These are phyloP conservation scores for Eumaeus atala DNA, from an alignment of 1,140 invertebrate genomes.

Conservation along the genomic window DNA sequence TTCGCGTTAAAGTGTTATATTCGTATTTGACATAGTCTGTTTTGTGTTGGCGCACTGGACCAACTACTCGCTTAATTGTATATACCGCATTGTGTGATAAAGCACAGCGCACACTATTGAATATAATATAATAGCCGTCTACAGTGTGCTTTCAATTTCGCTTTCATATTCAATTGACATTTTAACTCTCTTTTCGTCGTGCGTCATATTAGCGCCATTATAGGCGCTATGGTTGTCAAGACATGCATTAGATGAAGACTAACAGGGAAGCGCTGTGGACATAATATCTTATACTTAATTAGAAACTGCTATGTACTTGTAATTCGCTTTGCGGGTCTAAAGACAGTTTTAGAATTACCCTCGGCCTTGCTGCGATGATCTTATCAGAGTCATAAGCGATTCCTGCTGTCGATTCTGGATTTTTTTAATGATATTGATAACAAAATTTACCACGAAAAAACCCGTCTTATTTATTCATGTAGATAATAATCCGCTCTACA, in stretches of 20 bases:
- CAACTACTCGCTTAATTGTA: background rate
- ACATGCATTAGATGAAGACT: no score
- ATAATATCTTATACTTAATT: no score
- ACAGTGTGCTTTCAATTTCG: background rate
- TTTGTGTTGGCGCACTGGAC: background rate
- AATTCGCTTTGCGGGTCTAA: no score
- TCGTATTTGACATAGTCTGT: background rate
- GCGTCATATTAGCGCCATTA: background rate
- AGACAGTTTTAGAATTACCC: no score
- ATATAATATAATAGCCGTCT: background rate
- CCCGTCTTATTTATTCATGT: background rate
- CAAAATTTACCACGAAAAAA: background rate
- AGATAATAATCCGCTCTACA: background rate
- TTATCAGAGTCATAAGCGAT: no score
- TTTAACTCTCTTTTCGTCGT: background rate
- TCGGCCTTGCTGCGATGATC: no score
- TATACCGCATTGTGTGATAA: background rate
- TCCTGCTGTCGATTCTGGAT: no score
- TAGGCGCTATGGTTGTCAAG: no score
- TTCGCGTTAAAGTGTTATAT: conserved; percentile 1
- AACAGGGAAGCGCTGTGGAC: no score
- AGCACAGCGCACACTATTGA: background rate
- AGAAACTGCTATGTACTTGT: no score
- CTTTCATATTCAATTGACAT: background rate
- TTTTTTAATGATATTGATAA: no score